These are phyloP conservation scores for Phytoseiulus persimilis DNA, from an alignment of 2,888 invertebrate species.

Conservation along the genomic window DNA sequence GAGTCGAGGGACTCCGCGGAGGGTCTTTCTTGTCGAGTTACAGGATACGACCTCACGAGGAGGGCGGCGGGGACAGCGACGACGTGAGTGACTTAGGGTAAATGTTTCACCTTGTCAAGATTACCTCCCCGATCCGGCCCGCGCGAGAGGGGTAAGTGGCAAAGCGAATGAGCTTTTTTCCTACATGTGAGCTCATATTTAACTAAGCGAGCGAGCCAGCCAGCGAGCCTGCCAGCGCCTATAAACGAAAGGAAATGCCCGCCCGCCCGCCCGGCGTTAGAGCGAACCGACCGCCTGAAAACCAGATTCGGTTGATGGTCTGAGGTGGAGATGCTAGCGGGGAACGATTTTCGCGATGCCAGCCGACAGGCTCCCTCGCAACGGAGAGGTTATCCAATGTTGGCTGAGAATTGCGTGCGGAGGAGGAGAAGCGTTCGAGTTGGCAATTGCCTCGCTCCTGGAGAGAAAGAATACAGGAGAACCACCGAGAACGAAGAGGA, in stretches of 20 bases:
- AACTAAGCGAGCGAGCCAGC: neutral
- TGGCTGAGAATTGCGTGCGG: neutral
- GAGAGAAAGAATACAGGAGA: neutral
- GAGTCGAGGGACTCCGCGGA: neutral
- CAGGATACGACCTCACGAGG: neutral
- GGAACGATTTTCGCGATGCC: neutral
- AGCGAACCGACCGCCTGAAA: neutral
- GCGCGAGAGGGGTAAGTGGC: neutral
- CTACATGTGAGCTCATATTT: neutral
- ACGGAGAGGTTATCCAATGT: neutral
- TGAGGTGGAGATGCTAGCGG: neutral
- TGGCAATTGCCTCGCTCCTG: neutral
- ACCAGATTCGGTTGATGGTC: neutral
- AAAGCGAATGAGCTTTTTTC: neutral
- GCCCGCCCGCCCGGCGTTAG: neutral
- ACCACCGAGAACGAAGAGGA: neutral
- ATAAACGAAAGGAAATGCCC: neutral
- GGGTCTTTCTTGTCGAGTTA: neutral
- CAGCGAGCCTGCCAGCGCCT: neutral
- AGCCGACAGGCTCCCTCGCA: neutral
- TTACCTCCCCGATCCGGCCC: neutral
- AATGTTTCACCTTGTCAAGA: slow-evolving; percentile 5
- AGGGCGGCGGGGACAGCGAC: neutral
- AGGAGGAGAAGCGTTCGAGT: neutral
- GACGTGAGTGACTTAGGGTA: slow-evolving; percentile 5